Evolutionary conservation across 2,113 vertebrate genomes (phyloP), one percentile per base, ranked within the genome.

Genomic region (Cynopterus brachyotis): DNA sequence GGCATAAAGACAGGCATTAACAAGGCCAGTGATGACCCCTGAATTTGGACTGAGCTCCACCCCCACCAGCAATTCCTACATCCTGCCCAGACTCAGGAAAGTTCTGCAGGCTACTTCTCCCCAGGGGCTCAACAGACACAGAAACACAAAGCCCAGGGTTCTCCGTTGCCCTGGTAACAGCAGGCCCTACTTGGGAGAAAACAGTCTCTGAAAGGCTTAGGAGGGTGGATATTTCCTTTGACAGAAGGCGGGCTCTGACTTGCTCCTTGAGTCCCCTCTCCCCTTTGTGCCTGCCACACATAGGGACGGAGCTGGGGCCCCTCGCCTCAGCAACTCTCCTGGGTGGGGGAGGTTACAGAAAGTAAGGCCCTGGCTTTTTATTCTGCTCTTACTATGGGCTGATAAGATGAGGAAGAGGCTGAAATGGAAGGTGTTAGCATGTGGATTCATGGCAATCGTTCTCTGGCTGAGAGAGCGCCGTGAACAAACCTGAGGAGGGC

Each of bases 131-230:
- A 59, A 87, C 6, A 94, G 76, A 78, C 89, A 42, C 62, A 92
- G 89, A 96, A 97, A 97, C 92, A 95, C 78, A 97, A 97, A 98
- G 87, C 92, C 62, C 50, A 73, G 76, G 88, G 75, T 79, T 97
- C 80, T 94, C 9, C 0, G 96, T 97, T 97, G 96, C 83, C 92
- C 85, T 95, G 96, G 97, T 95, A 97, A 97, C 96, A 47, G 69
- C 2, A 3, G 75, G 75, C 94, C 88, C 83, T 93, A 96, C 79
- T 89, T 83, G 73, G 84, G 95, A 91, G 92, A 94, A 98, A 97
- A 92, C 66, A 95, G 82, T 83, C 59, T 97, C 67, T 95, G 89
- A 91, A 96, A 96, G 67, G 95, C 91, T 95, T 94, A 82, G n/a
- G 84, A 92, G 78, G 86, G 82, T 91, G 85, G 81, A 13, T 96